phyloP scores from a whole-genome alignment of 2,113 vertebrate species.

The Orientallactaga bullata region DNA sequence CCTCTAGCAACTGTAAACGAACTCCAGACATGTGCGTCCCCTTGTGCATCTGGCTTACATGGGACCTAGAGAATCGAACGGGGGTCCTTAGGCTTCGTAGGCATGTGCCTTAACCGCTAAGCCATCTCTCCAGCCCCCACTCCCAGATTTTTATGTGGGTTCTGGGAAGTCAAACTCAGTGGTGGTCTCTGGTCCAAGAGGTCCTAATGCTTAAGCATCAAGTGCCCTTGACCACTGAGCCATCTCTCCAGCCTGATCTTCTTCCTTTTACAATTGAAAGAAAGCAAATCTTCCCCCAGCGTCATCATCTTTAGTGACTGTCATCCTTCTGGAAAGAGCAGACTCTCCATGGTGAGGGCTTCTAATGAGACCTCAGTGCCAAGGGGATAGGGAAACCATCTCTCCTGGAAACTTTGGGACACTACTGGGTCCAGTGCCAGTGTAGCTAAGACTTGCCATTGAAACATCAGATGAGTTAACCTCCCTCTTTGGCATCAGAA shows the following conservation, averaged over 20 bases:
- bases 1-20: no score
- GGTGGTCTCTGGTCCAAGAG: no score
- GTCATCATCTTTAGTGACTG: neutral
- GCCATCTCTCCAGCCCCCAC: no score
- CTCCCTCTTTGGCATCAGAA: constrained; percentile 18
- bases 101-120: no score
- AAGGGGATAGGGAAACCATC: constrained; percentile 27
- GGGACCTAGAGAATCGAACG: no score
- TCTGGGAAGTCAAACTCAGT: no score
- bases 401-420: constrained; percentile 1
- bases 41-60: no score
- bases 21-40: no score
- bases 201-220: no score
- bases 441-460: neutral
- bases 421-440: constrained; percentile 29
- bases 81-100: no score
- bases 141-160: no score
- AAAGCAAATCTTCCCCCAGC: constrained; percentile 6
- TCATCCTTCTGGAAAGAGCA: constrained; percentile 53
- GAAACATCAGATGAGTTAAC: constrained; percentile 4
- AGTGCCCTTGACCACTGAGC: no score
- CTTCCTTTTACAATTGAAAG: neutral
- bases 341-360: neutral
- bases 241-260: neutral
- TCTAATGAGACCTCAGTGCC: neutral